These are phyloP conservation scores for Anarhynchus alexandrinus DNA, from an alignment of 2,113 vertebrate species.

Conservation along the genomic window DNA sequence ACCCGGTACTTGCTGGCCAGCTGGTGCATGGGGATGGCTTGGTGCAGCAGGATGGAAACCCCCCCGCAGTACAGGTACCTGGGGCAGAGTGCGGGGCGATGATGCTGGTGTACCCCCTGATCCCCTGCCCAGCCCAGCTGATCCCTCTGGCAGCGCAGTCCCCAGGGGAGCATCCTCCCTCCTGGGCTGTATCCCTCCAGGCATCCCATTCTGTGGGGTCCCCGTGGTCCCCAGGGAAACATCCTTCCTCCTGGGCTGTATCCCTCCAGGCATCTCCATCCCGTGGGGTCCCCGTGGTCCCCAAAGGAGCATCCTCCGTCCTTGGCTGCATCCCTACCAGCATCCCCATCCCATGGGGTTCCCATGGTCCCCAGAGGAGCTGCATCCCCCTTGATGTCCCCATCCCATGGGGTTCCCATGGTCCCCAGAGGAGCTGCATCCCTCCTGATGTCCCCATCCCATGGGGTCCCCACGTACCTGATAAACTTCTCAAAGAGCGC, in stretches of 20 bases:
- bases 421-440: background rate
- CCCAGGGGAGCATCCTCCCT: background rate
- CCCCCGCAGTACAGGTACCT: slow-evolving; percentile 96
- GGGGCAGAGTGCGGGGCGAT: rapidly evolving
- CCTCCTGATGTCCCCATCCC: background rate
- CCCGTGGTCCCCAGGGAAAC: background rate
- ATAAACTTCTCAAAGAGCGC: slow-evolving; percentile 89
- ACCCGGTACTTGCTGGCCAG: slow-evolving; percentile 89
- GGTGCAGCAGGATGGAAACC: slow-evolving; percentile 82
- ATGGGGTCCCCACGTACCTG: slow-evolving; percentile 66
- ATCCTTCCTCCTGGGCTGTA: background rate
- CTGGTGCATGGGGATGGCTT: slow-evolving; percentile 87
- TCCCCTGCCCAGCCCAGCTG: background rate
- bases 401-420: too few relatives aligned
- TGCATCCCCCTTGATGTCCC: background rate
- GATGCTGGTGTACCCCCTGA: rapidly evolving
- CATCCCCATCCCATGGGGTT: background rate
- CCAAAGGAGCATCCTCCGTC: background rate
- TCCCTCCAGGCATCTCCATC: background rate
- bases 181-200: background rate
- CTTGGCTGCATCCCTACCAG: background rate
- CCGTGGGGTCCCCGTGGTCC: background rate
- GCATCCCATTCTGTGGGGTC: background rate
- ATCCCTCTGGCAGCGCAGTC: rapidly evolving
- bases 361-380: background rate